Evolutionary conservation across 2,888 invertebrate species (phyloP).

Genomic region (Xestobium rufovillosum): DNA sequence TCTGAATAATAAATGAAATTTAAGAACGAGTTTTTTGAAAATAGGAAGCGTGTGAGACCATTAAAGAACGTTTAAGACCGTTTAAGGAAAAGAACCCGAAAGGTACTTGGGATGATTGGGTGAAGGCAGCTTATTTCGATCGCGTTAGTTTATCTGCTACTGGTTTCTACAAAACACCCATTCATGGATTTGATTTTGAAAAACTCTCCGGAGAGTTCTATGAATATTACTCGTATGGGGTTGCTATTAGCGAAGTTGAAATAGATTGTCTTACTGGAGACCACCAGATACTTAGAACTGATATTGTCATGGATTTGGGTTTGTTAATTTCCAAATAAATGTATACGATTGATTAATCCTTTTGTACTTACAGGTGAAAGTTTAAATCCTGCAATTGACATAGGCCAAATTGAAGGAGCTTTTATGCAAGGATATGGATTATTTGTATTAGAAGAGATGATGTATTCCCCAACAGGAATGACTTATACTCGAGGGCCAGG

Average conservation of each 20-base stretch:
- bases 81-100: constrained; percentile 67
- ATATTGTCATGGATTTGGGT: constrained; percentile 94
- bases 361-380: constrained; percentile 55
- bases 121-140: constrained; percentile 66
- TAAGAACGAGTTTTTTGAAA: no score
- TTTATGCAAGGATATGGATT: constrained; percentile 93
- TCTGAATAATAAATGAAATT: no score
- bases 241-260: constrained; percentile 82
- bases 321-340: no score
- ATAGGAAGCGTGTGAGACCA: constrained; percentile 70
- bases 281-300: constrained; percentile 78
- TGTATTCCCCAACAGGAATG: constrained; percentile 77
- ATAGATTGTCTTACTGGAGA: constrained; percentile 92
- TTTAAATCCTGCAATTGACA: constrained; percentile 92
- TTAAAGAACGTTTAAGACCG: constrained; percentile 67
- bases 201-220: constrained; percentile 67
- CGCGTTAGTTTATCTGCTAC: constrained; percentile 74
- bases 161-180: constrained; percentile 74
- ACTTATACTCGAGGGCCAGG: constrained; percentile 85
- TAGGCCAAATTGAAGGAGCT: constrained; percentile 93
- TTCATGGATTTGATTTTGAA: constrained; percentile 62
- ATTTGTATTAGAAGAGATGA: constrained; percentile 83
- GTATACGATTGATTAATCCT: no score
- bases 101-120: constrained; percentile 80
- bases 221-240: constrained; percentile 82